These are phyloP conservation scores for Fragum whitleyi DNA, from an alignment of 2,888 invertebrate species.

Conservation along the genomic window DNA sequence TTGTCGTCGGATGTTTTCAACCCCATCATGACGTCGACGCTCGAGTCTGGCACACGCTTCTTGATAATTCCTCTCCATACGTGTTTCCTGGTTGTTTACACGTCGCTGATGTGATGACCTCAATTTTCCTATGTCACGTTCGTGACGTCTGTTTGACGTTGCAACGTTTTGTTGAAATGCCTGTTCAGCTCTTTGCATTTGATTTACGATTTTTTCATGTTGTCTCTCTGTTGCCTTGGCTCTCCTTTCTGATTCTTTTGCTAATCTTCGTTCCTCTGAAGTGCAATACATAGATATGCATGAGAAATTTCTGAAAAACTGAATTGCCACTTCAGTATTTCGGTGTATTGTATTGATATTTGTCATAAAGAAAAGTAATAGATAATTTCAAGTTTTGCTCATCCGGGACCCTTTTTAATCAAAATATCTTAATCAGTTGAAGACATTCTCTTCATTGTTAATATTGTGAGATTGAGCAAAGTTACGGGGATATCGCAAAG, in stretches of 20 bases:
- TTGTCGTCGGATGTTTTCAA: too few relatives aligned
- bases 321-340: too few relatives aligned
- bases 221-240: not conserved
- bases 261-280: not conserved
- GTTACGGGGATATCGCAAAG: too few relatives aligned
- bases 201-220: not conserved
- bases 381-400: too few relatives aligned
- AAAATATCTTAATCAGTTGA: too few relatives aligned
- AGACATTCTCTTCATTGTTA: too few relatives aligned
- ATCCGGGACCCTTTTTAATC: too few relatives aligned
- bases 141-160: not conserved
- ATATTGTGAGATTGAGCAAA: too few relatives aligned
- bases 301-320: too few relatives aligned
- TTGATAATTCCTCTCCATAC: not conserved
- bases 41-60: not conserved
- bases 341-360: too few relatives aligned
- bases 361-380: too few relatives aligned
- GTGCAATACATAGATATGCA: too few relatives aligned
- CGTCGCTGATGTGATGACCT: not conserved
- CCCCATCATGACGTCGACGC: not conserved
- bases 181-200: not conserved
- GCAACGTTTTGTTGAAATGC: not conserved
- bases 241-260: not conserved
- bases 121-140: not conserved
- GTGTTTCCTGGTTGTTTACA: not conserved